Evolutionary conservation across 2,113 vertebrate genomes (phyloP).

Genomic region (Lepus europaeus): DNA sequence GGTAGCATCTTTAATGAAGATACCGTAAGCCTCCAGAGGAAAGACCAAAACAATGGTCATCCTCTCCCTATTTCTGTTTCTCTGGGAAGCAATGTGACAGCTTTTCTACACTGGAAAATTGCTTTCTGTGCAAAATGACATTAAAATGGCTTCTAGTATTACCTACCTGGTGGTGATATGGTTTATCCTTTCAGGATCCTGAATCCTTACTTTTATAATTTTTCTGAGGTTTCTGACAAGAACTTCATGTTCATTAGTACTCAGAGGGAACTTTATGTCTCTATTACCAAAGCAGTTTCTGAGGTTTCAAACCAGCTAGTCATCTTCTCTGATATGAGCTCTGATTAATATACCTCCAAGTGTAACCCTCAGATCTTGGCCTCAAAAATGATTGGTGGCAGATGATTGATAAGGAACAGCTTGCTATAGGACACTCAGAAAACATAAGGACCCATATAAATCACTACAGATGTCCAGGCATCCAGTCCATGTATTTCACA

Average conservation of each 20-base stretch:
- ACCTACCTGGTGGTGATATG: conserved; percentile 77
- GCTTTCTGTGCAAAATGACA: conserved; percentile 80
- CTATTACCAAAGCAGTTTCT: conserved; percentile 65
- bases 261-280: conserved; percentile 79
- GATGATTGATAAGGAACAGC: neutral
- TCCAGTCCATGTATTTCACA: neutral
- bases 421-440: neutral
- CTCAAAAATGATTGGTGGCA: conserved; percentile 13
- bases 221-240: conserved; percentile 72
- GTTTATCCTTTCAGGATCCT: conserved; percentile 49
- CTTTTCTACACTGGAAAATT: conserved; percentile 74
- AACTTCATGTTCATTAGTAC: conserved; percentile 76
- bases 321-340: conserved; percentile 60
- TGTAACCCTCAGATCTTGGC: neutral
- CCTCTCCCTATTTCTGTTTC: neutral
- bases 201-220: conserved; percentile 75
- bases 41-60: neutral
- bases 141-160: conserved; percentile 82
- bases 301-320: conserved; percentile 54
- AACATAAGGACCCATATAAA: neutral
- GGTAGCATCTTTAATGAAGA: neutral
- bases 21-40: neutral
- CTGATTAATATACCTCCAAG: conserved; percentile 27
- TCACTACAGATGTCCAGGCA: neutral
- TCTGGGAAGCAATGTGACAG: conserved; percentile 31